Conservation (phyloP, 2,113 vertebrate genomes). For the Oncorhynchus tshawytscha region DNA sequence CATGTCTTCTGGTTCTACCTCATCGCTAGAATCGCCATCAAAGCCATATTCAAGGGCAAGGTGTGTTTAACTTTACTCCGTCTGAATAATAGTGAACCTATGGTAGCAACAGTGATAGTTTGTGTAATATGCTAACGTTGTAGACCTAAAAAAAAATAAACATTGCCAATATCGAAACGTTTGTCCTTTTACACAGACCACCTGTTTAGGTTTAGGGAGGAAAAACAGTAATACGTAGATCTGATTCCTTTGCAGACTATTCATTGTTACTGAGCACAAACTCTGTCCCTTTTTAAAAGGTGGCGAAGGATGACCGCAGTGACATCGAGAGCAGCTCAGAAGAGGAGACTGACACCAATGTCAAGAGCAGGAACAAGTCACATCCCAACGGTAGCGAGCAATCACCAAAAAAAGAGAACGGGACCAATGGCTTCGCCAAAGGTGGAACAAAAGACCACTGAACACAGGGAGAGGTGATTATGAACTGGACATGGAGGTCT, state of each 20-base stretch:
- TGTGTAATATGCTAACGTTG: too few species aligned
- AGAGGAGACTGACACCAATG: slow-evolving; percentile 75
- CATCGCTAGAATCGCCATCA: slow-evolving; percentile 85
- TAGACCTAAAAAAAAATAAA: too few species aligned
- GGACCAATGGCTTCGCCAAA: slow-evolving; percentile 70
- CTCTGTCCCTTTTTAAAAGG: slow-evolving; percentile 60
- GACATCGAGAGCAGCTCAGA: slow-evolving; percentile 92
- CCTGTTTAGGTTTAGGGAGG: too few species aligned
- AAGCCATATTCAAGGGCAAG: slow-evolving; percentile 88
- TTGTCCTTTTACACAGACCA: not conserved
- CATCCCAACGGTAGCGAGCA: slow-evolving; percentile 21
- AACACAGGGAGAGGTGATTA: slow-evolving; percentile 30
- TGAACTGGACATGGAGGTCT: slow-evolving; percentile 12
- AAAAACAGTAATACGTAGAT: too few species aligned
- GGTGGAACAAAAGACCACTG: slow-evolving; percentile 78
- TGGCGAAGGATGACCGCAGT: slow-evolving; percentile 85
- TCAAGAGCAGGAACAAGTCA: slow-evolving; percentile 47
- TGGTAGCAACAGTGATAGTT: too few species aligned
- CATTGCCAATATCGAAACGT: too few species aligned
- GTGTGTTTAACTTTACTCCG: slow-evolving; percentile 50
- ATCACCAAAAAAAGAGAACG: slow-evolving; percentile 60
- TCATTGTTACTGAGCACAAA: too few species aligned
- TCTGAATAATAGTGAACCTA: not conserved
- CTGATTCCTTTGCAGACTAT: too few species aligned
- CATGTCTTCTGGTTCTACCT: slow-evolving; percentile 93